Percentiles rank a stretch among this genome's conserved stretches.
phyloP scores from a whole-genome alignment of 2,797 vertebrate genomes.

The Tauraco hartlaubi region DNA sequence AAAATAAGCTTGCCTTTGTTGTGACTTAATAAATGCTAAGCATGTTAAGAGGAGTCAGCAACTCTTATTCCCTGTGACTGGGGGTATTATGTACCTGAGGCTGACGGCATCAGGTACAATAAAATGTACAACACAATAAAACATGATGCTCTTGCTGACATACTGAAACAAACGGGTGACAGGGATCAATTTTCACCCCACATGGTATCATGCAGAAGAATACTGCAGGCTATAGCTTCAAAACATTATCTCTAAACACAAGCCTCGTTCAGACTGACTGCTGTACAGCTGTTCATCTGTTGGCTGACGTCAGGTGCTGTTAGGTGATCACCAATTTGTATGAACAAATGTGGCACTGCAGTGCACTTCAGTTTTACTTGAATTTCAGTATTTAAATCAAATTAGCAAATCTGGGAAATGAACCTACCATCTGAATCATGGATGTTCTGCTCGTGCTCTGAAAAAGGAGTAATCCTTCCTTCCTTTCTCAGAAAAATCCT shows the following conservation, averaged over 20 bases:
- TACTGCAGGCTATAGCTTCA: neutral
- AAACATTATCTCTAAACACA: neutral
- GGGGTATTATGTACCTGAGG: accelerated
- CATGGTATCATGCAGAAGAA: neutral
- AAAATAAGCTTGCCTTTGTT: neutral
- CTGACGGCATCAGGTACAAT: neutral
- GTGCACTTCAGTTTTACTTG: neutral
- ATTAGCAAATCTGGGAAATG: neutral
- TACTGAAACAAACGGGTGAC: neutral
- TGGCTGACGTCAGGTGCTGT: accelerated
- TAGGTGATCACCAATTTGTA: neutral
- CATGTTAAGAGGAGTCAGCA: neutral
- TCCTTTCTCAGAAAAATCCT: neutral
- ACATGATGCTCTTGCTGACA: accelerated
- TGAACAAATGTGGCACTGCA: accelerated
- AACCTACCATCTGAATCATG: neutral
- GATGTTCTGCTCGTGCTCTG: neutral
- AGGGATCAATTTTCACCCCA: neutral
- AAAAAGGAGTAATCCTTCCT: neutral
- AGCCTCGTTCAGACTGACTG: neutral
- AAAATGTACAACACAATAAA: neutral
- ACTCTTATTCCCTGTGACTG: too few relatives aligned
- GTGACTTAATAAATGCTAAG: neutral
- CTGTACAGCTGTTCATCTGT: neutral
- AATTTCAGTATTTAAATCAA: neutral